Evolutionary conservation across 2,797 vertebrate genomes (phyloP).

Genomic region (Crenuchus spilurus): DNA sequence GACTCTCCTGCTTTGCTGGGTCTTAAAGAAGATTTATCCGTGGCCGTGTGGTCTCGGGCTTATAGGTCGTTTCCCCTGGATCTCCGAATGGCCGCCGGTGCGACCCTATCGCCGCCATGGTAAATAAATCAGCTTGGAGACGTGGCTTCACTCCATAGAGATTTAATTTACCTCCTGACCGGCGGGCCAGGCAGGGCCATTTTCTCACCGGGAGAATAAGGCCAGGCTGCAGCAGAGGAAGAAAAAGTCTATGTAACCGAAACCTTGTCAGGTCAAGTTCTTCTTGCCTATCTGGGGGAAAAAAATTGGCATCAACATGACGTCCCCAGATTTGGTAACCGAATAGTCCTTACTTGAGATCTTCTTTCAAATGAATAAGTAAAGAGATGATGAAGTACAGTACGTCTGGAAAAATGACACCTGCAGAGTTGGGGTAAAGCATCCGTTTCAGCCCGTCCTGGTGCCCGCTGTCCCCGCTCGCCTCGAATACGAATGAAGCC

Average conservation of each 20-base stretch:
- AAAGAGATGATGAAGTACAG: constrained; percentile 7
- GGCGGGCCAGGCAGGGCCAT: constrained; percentile 59
- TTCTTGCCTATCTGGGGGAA: neutral
- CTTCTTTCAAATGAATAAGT: neutral
- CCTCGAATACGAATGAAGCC: constrained; percentile 14
- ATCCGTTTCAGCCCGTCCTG: constrained; percentile 1
- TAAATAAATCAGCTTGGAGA: constrained; percentile 74
- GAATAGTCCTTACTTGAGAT: neutral
- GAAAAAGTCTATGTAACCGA: neutral
- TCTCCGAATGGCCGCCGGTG: constrained; percentile 60
- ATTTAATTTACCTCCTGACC: constrained; percentile 70
- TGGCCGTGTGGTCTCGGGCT: constrained; percentile 55
- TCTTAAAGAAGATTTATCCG: constrained; percentile 75
- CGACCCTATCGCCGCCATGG: constrained; percentile 63
- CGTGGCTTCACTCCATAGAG: constrained; percentile 61
- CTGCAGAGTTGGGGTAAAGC: constrained; percentile 10
- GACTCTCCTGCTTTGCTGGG: constrained; percentile 37
- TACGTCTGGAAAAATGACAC: neutral
- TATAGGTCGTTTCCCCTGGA: constrained; percentile 72
- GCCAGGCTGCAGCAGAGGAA: constrained; percentile 38
- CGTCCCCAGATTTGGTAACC: neutral
- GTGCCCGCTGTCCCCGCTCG: neutral
- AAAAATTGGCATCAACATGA: neutral
- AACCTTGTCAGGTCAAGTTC: neutral
- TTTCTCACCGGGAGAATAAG: constrained; percentile 59